phyloP scores from a whole-genome alignment of 2,888 invertebrate species.

The Caenorhabditis zanzibari region DNA sequence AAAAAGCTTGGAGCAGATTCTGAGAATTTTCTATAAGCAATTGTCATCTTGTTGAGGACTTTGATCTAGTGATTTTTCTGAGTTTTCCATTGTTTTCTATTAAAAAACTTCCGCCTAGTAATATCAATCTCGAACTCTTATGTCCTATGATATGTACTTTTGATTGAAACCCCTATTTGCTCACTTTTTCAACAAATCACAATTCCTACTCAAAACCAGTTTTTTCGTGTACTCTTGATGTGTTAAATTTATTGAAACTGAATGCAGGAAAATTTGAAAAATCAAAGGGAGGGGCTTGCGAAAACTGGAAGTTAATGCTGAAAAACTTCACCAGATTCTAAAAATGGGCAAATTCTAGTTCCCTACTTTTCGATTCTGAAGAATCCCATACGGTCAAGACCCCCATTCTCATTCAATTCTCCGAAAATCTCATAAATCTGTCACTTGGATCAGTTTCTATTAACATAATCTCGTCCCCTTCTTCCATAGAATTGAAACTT shows the following conservation, averaged over 20 bases:
- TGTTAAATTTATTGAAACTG: background rate
- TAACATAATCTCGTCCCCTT: conserved; percentile 17
- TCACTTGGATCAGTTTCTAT: conserved; percentile 3
- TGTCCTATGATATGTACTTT: conserved; percentile 3
- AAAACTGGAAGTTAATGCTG: too few relatives aligned
- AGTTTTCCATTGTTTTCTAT: too few relatives aligned
- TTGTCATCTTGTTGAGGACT: too few relatives aligned
- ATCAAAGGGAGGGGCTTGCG: too few relatives aligned
- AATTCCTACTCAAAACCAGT: background rate
- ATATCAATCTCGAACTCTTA: background rate
- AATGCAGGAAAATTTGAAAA: background rate
- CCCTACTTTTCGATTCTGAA: background rate
- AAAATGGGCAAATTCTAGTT: background rate
- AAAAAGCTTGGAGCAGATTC: too few relatives aligned
- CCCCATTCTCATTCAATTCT: background rate
- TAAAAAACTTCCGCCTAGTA: too few relatives aligned
- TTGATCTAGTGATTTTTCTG: too few relatives aligned
- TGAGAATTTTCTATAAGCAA: too few relatives aligned
- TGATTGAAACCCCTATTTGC: conserved; percentile 2
- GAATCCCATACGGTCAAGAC: conserved; percentile 1
- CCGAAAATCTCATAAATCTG: conserved; percentile 45
- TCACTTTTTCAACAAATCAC: background rate
- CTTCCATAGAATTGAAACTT: background rate
- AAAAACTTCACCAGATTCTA: background rate
- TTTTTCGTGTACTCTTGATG: background rate